Conservation (phyloP, 2,888 invertebrate genomes). For the Hyles lineata region DNA sequence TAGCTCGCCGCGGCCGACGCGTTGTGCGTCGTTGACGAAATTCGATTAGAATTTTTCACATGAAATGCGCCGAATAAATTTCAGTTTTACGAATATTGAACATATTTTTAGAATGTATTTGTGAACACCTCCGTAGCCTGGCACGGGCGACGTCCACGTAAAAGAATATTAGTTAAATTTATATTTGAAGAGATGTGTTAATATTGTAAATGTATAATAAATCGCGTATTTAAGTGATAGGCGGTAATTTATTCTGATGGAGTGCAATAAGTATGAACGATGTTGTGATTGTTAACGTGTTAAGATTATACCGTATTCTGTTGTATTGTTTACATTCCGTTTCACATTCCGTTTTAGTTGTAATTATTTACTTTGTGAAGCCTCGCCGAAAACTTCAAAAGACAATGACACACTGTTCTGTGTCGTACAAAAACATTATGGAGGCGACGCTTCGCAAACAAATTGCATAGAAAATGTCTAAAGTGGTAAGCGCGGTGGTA, state of each 20-base stretch:
- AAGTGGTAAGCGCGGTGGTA: slow-evolving; percentile 6
- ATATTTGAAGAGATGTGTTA: slow-evolving; percentile 82
- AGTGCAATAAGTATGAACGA: slow-evolving; percentile 83
- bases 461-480: not conserved
- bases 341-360: slow-evolving; percentile 61
- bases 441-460: slow-evolving; percentile 8
- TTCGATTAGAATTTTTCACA: slow-evolving; percentile 24
- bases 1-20: not conserved
- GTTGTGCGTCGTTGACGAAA: not conserved
- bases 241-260: slow-evolving; percentile 81
- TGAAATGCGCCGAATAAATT: slow-evolving; percentile 60
- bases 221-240: slow-evolving; percentile 74
- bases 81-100: slow-evolving; percentile 58
- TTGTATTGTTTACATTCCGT: slow-evolving; percentile 77
- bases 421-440: not conserved
- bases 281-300: slow-evolving; percentile 81
- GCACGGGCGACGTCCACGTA: slow-evolving; percentile 68
- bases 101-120: slow-evolving; percentile 58
- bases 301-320: slow-evolving; percentile 65
- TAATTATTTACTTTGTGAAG: slow-evolving; percentile 14
- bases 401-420: not conserved
- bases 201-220: slow-evolving; percentile 83
- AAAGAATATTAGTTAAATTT: slow-evolving; percentile 78
- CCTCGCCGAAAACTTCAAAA: slow-evolving; percentile 29
- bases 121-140: slow-evolving; percentile 55